Evolutionary conservation across 2,888 invertebrate species (phyloP).

Genomic region (Junonia oenone): DNA sequence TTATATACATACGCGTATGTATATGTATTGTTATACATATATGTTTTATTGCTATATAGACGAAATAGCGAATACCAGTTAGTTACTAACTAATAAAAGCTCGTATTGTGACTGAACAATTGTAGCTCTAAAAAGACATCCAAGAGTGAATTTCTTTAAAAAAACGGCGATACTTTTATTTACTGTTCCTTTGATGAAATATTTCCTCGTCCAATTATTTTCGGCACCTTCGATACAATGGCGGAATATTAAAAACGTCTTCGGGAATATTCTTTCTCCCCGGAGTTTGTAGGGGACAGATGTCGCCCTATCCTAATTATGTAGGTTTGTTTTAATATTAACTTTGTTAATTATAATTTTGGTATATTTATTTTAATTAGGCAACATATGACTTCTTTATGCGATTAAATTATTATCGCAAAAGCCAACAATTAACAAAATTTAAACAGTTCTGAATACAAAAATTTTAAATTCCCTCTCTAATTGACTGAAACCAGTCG

Average conservation of each 20-base stretch:
- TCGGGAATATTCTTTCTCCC: slow-evolving; percentile 1
- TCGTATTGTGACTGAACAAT: neutral
- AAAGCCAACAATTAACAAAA: too few species aligned
- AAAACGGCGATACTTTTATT: slow-evolving; percentile 5
- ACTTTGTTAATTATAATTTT: slow-evolving; percentile 27
- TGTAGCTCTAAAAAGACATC: neutral
- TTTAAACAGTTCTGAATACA: too few species aligned
- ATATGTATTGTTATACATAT: too few species aligned
- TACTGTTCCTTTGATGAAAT: slow-evolving; percentile 14
- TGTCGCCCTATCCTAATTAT: slow-evolving; percentile 21
- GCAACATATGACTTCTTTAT: neutral
- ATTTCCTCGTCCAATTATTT: slow-evolving; percentile 19
- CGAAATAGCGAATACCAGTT: too few species aligned
- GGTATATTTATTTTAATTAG: slow-evolving; percentile 3
- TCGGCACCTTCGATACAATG: slow-evolving; percentile 14
- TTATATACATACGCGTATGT: too few species aligned
- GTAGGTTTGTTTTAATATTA: slow-evolving; percentile 21
- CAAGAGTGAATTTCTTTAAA: neutral
- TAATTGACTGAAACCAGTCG: too few species aligned
- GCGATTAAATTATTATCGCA: too few species aligned
- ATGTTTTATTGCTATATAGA: too few species aligned
- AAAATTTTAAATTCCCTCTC: too few species aligned
- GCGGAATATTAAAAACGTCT: slow-evolving; percentile 16
- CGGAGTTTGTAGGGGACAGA: slow-evolving; percentile 8
- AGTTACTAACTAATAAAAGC: too few species aligned